Percentiles rank a stretch among this genome's conserved stretches.
phyloP scores from a whole-genome alignment of 2,888 invertebrate genomes.

The Cataglyphis cursor region DNA sequence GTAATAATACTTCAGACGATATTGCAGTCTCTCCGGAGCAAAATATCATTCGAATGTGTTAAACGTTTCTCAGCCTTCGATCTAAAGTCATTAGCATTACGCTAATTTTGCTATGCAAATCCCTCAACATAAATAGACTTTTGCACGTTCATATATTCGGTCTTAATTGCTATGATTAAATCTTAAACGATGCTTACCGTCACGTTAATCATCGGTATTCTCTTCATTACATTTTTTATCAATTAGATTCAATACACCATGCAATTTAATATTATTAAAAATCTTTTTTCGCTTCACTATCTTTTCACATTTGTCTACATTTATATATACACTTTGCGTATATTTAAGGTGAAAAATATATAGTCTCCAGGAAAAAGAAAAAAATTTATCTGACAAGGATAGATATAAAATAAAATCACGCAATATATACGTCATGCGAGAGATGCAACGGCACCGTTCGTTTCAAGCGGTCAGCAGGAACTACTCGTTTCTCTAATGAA shows the following conservation, averaged over 20 bases:
- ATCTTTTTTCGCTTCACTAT: not conserved
- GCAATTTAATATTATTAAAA: not conserved
- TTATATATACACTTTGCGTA: not conserved
- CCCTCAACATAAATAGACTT: not conserved
- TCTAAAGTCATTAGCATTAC: constrained; percentile 16
- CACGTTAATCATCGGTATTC: not conserved
- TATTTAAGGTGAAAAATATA: not conserved
- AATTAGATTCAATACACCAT: not conserved
- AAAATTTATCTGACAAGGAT: not conserved
- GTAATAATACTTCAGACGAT: constrained; percentile 9
- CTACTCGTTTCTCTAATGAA: constrained; percentile 2
- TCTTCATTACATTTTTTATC: not conserved
- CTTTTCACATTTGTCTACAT: not conserved
- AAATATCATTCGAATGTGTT: constrained; percentile 22
- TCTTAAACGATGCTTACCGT: not conserved
- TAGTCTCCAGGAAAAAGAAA: not conserved
- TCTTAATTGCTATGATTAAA: not conserved
- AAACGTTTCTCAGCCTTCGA: not conserved
- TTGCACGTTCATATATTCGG: not conserved
- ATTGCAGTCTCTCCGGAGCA: not conserved
- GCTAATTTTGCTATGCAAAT: constrained; percentile 6
- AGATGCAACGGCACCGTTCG: constrained; percentile 28
- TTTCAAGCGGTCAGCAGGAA: constrained; percentile 27
- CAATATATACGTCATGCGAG: not conserved
- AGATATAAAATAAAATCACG: constrained; percentile 4